Percentiles rank a stretch among this genome's conserved stretches.
phyloP scores from a whole-genome alignment of 2,888 invertebrate species.

The Frankliniella intonsa region DNA sequence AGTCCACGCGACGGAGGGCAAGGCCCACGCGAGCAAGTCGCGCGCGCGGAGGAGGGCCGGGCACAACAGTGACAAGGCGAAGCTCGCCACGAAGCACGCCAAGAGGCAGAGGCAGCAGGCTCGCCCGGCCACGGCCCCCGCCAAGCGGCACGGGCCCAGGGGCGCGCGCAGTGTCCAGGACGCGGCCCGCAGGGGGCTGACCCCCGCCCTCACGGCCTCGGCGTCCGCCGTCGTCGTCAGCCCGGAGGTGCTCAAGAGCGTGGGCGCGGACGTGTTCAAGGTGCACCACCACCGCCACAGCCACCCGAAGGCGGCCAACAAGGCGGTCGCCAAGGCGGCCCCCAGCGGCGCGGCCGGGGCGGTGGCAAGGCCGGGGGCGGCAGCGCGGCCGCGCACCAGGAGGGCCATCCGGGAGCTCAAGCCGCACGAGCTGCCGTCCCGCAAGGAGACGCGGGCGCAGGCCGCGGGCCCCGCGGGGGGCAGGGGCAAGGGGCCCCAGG shows the following conservation, averaged over 20 bases:
- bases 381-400: neutral
- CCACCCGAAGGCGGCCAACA: neutral
- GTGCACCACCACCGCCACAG: constrained; percentile 13
- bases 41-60: neutral
- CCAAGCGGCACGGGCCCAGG: too few relatives aligned
- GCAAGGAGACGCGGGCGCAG: neutral
- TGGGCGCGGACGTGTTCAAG: constrained; percentile 16
- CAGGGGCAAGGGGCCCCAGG: constrained; percentile 4
- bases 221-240: neutral
- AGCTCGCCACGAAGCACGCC: neutral
- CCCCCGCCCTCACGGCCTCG: neutral
- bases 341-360: neutral
- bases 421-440: neutral
- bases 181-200: neutral
- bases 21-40: neutral
- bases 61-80: neutral
- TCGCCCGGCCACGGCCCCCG: too few relatives aligned
- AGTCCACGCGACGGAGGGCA: neutral
- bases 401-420: constrained; percentile 11
- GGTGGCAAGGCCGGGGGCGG: neutral
- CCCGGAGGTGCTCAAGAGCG: constrained; percentile 17
- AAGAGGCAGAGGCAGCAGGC: neutral
- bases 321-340: neutral
- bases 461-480: too few relatives aligned
- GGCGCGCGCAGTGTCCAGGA: neutral